Evolutionary conservation across 2,888 invertebrate genomes (phyloP).

Genomic region (Spodoptera picta): DNA sequence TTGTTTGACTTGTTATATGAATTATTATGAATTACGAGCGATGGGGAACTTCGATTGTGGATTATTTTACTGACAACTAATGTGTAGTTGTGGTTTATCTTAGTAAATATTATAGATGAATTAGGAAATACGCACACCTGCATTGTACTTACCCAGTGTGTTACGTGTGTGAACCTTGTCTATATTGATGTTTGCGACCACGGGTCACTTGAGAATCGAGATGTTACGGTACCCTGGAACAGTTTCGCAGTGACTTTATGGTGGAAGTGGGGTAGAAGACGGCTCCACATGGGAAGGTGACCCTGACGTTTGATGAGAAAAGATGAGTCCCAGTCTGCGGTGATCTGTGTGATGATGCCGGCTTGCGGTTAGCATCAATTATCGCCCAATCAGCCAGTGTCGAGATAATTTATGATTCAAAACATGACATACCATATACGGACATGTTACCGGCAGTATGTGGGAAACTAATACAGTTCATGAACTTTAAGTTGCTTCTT

Average conservation of each 20-base stretch:
- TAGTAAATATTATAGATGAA: too few relatives aligned
- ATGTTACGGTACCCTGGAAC: too few relatives aligned
- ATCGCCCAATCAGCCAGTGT: conserved; percentile 13
- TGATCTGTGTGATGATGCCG: not conserved
- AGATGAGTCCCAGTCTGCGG: conserved; percentile 6
- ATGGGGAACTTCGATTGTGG: too few relatives aligned
- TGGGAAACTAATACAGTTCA: not conserved
- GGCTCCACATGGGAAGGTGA: conserved; percentile 16
- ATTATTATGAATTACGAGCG: too few relatives aligned
- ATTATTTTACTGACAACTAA: too few relatives aligned
- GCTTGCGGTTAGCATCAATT: conserved; percentile 33
- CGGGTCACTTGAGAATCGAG: too few relatives aligned
- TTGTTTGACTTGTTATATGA: too few relatives aligned
- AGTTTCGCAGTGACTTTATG: not conserved
- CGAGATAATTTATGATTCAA: conserved; percentile 12
- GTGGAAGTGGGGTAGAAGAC: conserved; percentile 6
- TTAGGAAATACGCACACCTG: too few relatives aligned
- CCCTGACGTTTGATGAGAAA: conserved; percentile 11
- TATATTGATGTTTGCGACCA: too few relatives aligned
- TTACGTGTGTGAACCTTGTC: too few relatives aligned
- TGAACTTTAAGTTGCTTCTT: not conserved
- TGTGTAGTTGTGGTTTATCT: too few relatives aligned
- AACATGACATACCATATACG: conserved; percentile 5
- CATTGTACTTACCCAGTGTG: too few relatives aligned
- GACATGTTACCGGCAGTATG: conserved; percentile 17